phyloP scores from a whole-genome alignment of 2,888 invertebrate genomes.

The Holacanthella duospinosa region DNA sequence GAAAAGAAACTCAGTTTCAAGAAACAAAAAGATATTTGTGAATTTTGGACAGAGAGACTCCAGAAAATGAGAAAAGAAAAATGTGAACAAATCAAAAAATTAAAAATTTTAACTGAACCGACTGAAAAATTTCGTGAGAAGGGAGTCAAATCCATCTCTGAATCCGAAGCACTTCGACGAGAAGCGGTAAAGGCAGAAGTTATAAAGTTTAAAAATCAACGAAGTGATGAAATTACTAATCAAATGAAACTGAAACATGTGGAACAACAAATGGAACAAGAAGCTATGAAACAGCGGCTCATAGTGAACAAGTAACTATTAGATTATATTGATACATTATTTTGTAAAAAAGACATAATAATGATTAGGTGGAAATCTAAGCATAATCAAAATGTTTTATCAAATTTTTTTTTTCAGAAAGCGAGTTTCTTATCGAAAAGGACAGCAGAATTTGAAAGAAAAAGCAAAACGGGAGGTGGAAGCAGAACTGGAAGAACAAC shows the following conservation, averaged over 20 bases:
- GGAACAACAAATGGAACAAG: neutral
- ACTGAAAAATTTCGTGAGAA: constrained; percentile 10
- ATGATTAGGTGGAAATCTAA: too few species aligned
- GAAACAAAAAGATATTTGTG: constrained; percentile 24
- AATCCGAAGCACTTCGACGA: constrained; percentile 11
- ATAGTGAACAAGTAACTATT: neutral
- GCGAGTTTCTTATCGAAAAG: constrained; percentile 23
- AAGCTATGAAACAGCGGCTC: constrained; percentile 4
- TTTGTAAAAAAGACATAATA: too few species aligned
- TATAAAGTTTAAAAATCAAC: constrained; percentile 7
- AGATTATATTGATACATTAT: neutral
- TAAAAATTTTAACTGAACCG: constrained; percentile 24
- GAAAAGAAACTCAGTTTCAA: constrained; percentile 16
- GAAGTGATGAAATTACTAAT: neutral
- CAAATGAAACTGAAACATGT: neutral
- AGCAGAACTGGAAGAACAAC: constrained; percentile 6
- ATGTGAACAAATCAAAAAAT: constrained; percentile 15
- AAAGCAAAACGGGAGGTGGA: constrained; percentile 11
- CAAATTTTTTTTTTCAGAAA: constrained; percentile 7
- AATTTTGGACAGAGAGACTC: constrained; percentile 24
- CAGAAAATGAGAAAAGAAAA: constrained; percentile 24
- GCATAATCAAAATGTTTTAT: too few species aligned
- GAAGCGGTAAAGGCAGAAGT: neutral
- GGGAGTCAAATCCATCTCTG: neutral
- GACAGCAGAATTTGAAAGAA: constrained; percentile 14